Evolutionary conservation across 2,113 vertebrate genomes (phyloP), one percentile per base, ranked within the genome.

Genomic region (Acrocephalus arundinaceus): DNA sequence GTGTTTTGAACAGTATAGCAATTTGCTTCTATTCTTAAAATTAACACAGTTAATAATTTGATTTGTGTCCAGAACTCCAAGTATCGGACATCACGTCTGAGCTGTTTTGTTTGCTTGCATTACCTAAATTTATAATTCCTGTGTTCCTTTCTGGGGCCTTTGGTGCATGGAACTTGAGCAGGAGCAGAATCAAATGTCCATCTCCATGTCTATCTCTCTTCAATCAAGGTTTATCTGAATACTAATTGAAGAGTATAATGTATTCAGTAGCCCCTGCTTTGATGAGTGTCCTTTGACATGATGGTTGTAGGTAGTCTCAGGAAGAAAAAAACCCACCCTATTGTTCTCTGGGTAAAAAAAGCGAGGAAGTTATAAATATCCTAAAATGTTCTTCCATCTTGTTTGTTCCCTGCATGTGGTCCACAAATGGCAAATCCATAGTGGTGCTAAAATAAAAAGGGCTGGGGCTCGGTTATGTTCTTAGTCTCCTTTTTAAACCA

Each of bases 21-120:
- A 7, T 79, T 86, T 86, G 24, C n/a, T 63, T 83, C 58, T 88
- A 3, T 49, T 88, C 23, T 51, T 79, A 76, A 94, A 89, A 75
- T 75, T 58, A 22, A 39, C 57, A 48, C 43, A 55, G 8, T 63
- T 74, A 37, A 37, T 63, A 49, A 65, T 24, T 61, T 48, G 9
- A 39, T 70, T 86, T 73, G 18, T 73, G n/a, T 52, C 20, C 10
- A 41, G 49, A 84, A 6, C 19, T 84, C 45, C 16, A 43, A 30
- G 9, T 41, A 13, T 57, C 52, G 66, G 37, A 45, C 3, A 33
- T 51, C 19, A 22, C 11, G 67, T 28, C 28, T 61, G 22, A 70
- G 41, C 37, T 73, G 8, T 49, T 89, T 15, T 43, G 4, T 58
- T 85, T 41, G 31, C 20, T 83, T 83, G 10, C 2, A 9, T 85